Evolutionary conservation across 2,797 vertebrate species (phyloP).

Genomic region (Bradypus variegatus): DNA sequence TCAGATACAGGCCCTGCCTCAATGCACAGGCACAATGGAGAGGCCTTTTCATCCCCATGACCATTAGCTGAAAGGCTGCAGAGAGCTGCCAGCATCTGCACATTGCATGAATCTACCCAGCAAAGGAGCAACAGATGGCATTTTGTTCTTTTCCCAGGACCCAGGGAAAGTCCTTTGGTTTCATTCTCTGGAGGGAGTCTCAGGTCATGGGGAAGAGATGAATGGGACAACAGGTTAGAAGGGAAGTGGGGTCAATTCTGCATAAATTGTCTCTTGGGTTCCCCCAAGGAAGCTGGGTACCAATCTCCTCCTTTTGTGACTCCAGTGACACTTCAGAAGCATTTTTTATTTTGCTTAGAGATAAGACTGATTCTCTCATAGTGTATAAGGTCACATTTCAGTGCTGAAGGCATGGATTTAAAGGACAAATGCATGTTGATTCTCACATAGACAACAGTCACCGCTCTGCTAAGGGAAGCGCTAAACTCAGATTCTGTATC

Average conservation of each 20-base stretch:
- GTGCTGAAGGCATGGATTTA: not conserved
- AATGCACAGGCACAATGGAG: constrained; percentile 55
- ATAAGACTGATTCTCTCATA: not conserved
- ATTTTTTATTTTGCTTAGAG: not conserved
- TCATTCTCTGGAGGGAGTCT: constrained; percentile 10
- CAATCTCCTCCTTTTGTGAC: not conserved
- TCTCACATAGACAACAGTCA: not conserved
- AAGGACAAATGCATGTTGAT: not conserved
- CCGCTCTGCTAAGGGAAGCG: not conserved
- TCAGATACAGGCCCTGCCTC: constrained; percentile 8
- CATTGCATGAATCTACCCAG: not conserved
- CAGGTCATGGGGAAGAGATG: not conserved
- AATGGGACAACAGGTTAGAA: not conserved
- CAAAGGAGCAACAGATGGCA: constrained; percentile 52
- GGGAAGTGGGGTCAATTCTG: not conserved
- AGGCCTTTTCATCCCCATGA: not conserved
- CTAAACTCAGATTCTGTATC: not conserved
- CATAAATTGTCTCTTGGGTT: not conserved
- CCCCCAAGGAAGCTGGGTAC: not conserved
- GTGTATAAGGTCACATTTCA: not conserved
- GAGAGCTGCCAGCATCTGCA: not conserved
- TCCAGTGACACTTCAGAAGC: not conserved
- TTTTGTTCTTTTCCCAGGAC: constrained; percentile 54
- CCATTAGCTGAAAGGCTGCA: not conserved
- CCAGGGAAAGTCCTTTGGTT: constrained; percentile 29